Conservation (phyloP, 2,888 invertebrate genomes). For the Scaptomyza tumidula region DNA sequence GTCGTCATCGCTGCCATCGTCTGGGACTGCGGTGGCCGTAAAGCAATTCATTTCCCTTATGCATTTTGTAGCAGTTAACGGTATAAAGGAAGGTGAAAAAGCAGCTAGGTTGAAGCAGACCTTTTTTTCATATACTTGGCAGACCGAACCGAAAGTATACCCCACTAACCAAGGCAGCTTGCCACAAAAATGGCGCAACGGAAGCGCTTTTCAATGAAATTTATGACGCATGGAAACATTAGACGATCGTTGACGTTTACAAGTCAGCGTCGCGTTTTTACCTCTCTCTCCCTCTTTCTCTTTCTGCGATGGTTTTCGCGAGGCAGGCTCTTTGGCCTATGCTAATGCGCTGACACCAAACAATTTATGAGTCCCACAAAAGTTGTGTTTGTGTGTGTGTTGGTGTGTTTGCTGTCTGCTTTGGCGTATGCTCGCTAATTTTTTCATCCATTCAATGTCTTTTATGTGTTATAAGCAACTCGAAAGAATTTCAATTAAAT, state of each 20-base stretch:
- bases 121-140: constrained; percentile 18
- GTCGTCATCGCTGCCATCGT: constrained; percentile 43
- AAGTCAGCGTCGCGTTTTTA: constrained; percentile 59
- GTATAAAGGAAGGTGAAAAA: constrained; percentile 5
- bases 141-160: constrained; percentile 11
- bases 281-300: constrained; percentile 3
- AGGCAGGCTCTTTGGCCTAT: constrained; percentile 35
- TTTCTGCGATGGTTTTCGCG: constrained; percentile 6
- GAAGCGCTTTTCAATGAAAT: constrained; percentile 82
- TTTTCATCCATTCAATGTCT: constrained; percentile 23
- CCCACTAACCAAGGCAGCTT: constrained; percentile 16
- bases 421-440: constrained; percentile 53
- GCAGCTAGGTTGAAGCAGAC: constrained; percentile 36
- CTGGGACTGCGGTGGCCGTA: constrained; percentile 75
- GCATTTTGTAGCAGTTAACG: constrained; percentile 65
- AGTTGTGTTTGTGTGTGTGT: constrained; percentile 58
- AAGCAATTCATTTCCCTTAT: constrained; percentile 82
- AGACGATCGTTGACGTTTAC: constrained; percentile 81
- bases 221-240: constrained; percentile 83
- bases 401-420: constrained; percentile 53
- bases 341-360: constrained; percentile 66
- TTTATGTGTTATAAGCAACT: constrained; percentile 19
- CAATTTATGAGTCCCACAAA: constrained; percentile 66
- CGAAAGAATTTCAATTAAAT: constrained; percentile 82
- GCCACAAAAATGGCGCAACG: constrained; percentile 76